Conservation (phyloP, 2,113 vertebrate species). For the Barbus barbus region DNA sequence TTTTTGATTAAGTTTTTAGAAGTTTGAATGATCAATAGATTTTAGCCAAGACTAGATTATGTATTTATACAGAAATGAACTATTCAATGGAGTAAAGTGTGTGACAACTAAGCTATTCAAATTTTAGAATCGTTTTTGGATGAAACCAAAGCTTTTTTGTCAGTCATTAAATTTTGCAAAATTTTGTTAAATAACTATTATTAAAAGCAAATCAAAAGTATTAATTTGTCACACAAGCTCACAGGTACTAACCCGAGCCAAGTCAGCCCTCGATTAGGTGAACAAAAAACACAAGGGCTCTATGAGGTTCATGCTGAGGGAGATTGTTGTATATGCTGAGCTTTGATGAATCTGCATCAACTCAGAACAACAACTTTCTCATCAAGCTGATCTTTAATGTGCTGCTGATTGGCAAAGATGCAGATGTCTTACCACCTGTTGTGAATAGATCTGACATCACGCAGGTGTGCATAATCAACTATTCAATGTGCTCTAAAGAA, state of each 20-base stretch:
- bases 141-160: background rate
- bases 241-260: background rate
- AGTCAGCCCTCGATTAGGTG: conserved; percentile 36
- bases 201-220: background rate
- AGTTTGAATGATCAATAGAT: background rate
- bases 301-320: conserved; percentile 42
- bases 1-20: no score
- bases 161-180: background rate
- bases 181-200: background rate
- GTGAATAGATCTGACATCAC: conserved; percentile 60
- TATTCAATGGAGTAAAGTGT: background rate
- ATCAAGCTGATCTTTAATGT: conserved; percentile 55
- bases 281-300: conserved; percentile 43
- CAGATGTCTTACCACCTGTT: conserved; percentile 57
- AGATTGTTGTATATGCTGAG: conserved; percentile 36
- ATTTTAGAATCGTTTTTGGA: background rate
- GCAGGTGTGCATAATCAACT: conserved; percentile 58
- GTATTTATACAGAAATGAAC: background rate
- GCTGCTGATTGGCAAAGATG: conserved; percentile 51
- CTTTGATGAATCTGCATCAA: conserved; percentile 50
- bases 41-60: background rate
- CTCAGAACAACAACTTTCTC: conserved; percentile 55
- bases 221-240: background rate
- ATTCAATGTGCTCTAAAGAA: conserved; percentile 53
- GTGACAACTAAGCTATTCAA: background rate